Evolutionary conservation across 2,797 vertebrate genomes (phyloP).

Genomic region (Malacoctenus gilli): DNA sequence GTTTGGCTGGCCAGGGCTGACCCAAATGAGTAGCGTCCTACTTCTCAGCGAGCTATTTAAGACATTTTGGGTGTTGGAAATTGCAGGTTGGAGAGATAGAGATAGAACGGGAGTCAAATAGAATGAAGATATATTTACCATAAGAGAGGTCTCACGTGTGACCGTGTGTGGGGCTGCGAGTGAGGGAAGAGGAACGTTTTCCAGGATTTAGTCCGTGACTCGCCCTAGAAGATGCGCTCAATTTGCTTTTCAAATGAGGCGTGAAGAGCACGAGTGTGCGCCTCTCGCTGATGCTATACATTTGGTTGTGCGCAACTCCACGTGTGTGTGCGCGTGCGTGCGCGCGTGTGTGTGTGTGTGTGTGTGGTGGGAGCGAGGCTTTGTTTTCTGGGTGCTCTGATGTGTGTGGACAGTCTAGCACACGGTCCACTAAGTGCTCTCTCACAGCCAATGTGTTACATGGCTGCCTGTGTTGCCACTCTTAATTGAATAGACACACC

Average conservation of each 20-base stretch:
- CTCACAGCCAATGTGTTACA: slow-evolving; percentile 71
- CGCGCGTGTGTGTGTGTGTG: slow-evolving; percentile 30
- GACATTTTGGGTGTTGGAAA: slow-evolving; percentile 73
- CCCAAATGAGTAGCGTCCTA: slow-evolving; percentile 83
- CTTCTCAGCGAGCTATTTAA: slow-evolving; percentile 78
- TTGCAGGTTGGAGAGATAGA: slow-evolving; percentile 69
- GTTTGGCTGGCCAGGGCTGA: slow-evolving; percentile 85
- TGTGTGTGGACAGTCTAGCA: slow-evolving; percentile 69
- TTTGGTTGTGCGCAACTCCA: slow-evolving; percentile 57
- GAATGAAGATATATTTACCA: slow-evolving; percentile 72
- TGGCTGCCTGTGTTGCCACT: slow-evolving; percentile 57
- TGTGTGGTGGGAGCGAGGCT: slow-evolving; percentile 35
- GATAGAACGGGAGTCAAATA: slow-evolving; percentile 66
- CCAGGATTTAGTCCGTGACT: slow-evolving; percentile 72
- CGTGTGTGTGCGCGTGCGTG: slow-evolving; percentile 40
- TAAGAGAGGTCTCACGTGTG: slow-evolving; percentile 47
- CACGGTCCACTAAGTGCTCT: slow-evolving; percentile 70
- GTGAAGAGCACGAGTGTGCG: slow-evolving; percentile 67
- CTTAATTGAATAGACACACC: slow-evolving; percentile 76
- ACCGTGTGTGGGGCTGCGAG: slow-evolving; percentile 40
- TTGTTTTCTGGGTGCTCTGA: slow-evolving; percentile 72
- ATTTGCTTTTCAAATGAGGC: slow-evolving; percentile 84
- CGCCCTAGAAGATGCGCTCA: slow-evolving; percentile 76
- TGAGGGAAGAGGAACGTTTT: slow-evolving; percentile 65
- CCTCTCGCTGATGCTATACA: slow-evolving; percentile 56